These are phyloP conservation scores for Clupea harengus DNA, from an alignment of 2,113 vertebrate genomes.

Conservation along the genomic window DNA sequence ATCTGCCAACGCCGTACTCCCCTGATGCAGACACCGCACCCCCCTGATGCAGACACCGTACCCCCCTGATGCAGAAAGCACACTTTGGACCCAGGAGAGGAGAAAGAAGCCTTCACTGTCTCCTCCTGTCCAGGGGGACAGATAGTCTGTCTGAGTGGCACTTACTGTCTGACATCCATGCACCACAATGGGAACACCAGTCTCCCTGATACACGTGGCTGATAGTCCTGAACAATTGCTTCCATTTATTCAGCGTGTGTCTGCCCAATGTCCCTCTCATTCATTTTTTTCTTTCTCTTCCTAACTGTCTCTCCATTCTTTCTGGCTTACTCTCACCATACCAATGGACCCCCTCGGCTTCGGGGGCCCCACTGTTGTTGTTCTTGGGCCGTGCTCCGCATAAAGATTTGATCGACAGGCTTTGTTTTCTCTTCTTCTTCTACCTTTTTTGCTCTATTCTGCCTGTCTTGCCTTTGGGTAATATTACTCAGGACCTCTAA, in stretches of 20 bases:
- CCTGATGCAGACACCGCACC: constrained; percentile 32
- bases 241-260: constrained; percentile 20
- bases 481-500: constrained; percentile 20
- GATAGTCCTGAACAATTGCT: constrained; percentile 36
- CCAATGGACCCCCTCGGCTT: constrained; percentile 31
- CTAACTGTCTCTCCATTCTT: neutral
- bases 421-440: constrained; percentile 32
- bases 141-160: constrained; percentile 43
- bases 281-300: constrained; percentile 17
- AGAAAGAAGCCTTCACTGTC: constrained; percentile 34
- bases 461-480: constrained; percentile 8
- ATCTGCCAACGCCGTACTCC: neutral
- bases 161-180: neutral
- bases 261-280: neutral
- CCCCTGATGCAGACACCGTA: constrained; percentile 29
- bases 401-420: constrained; percentile 38
- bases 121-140: constrained; percentile 22
- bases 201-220: constrained; percentile 33
- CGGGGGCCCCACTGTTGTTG: constrained; percentile 30
- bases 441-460: constrained; percentile 26
- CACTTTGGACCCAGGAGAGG: neutral
- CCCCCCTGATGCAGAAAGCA: constrained; percentile 36
- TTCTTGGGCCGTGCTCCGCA: constrained; percentile 39
- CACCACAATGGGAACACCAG: constrained; percentile 9
- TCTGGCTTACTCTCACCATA: neutral